phyloP scores from a whole-genome alignment of 2,113 vertebrate genomes.

The Cebus imitator region DNA sequence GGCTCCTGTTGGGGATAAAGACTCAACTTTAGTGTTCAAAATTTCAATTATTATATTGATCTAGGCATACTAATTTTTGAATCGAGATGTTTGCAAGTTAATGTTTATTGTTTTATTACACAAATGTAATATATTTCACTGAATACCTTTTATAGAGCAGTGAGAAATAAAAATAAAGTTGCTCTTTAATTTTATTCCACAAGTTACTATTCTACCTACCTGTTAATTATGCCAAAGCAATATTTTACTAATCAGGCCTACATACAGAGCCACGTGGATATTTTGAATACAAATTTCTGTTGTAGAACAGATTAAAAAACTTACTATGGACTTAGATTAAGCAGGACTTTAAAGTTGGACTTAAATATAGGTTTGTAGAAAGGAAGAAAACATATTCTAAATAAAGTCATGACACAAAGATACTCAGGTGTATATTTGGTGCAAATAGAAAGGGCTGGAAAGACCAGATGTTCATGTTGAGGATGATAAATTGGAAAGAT shows the following conservation, averaged over 20 bases:
- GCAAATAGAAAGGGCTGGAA: not conserved
- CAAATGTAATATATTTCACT: not conserved
- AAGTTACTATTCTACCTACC: not conserved
- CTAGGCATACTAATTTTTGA: not conserved
- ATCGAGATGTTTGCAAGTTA: not conserved
- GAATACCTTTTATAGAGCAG: not conserved
- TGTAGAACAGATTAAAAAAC: not conserved
- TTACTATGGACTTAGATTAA: not conserved
- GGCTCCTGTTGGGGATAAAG: not conserved
- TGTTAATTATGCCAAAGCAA: not conserved
- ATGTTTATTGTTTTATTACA: not conserved
- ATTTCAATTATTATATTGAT: not conserved
- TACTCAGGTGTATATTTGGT: not conserved
- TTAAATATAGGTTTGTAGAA: constrained; percentile 6
- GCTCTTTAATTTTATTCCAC: not conserved
- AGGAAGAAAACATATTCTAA: not conserved
- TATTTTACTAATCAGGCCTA: not conserved
- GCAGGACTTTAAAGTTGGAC: not conserved
- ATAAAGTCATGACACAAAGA: not conserved
- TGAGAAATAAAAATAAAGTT: not conserved
- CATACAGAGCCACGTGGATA: not conserved
- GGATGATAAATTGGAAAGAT: not conserved
- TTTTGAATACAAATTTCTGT: not conserved
- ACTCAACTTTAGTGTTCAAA: not conserved
- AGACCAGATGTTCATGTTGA: not conserved